Evolutionary conservation across 2,888 invertebrate species (phyloP).

Genomic region (Nasonovia ribisnigri): DNA sequence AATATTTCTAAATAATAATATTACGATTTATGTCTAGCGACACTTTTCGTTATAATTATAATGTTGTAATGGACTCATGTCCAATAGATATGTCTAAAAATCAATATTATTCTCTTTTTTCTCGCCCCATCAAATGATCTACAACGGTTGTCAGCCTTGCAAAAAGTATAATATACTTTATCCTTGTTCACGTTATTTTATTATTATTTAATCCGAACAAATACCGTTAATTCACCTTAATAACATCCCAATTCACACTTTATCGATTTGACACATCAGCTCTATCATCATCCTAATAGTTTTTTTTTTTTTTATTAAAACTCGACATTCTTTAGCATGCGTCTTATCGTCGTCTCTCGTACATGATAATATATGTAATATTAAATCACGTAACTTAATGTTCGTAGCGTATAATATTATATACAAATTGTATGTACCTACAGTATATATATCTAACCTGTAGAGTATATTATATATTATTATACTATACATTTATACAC

Average conservation of each 20-base stretch:
- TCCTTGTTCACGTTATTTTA: conserved; percentile 24
- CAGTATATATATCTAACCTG: conserved; percentile 6
- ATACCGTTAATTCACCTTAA: conserved; percentile 55
- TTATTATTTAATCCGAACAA: background rate
- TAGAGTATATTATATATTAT: background rate
- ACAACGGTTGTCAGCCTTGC: conserved; percentile 5
- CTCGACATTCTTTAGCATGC: background rate
- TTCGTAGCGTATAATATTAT: conserved; percentile 4
- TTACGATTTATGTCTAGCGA: background rate
- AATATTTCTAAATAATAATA: background rate
- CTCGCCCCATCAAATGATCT: background rate
- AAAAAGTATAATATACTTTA: background rate
- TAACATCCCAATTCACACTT: conserved; percentile 32
- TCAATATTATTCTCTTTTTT: background rate
- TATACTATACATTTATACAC: background rate
- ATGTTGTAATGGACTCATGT: background rate
- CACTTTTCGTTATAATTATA: background rate
- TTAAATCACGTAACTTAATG: conserved; percentile 5
- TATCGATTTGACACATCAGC: conserved; percentile 57
- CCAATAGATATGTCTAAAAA: background rate
- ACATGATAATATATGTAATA: background rate
- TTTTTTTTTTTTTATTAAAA: background rate
- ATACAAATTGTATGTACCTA: background rate
- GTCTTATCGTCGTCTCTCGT: conserved; percentile 21
- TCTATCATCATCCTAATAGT: conserved; percentile 9